Conservation (phyloP, 1,140 invertebrate species). For the Eumaeus atala region DNA sequence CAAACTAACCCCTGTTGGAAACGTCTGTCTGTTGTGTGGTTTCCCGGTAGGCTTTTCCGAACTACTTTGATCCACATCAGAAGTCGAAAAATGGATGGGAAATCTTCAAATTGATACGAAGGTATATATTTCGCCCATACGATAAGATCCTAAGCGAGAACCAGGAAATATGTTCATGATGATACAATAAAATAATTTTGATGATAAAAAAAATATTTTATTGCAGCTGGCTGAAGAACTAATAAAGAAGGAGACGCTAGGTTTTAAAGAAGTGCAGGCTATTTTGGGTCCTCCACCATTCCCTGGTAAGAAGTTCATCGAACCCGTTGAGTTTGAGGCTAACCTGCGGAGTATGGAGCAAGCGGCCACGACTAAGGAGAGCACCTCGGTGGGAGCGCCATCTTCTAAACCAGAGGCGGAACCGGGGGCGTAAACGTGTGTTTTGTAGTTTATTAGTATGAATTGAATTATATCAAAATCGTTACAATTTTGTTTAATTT, state of each 20-base stretch:
- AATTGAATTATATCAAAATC: slow-evolving; percentile 18
- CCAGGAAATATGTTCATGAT: no score
- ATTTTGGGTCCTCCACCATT: slow-evolving; percentile 93
- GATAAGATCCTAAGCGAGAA: no score
- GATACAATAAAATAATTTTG: slow-evolving; percentile 1
- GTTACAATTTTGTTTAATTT: slow-evolving; percentile 5
- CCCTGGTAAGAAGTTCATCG: slow-evolving; percentile 83
- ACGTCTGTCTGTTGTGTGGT: no score
- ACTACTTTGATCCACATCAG: no score
- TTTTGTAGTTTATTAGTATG: slow-evolving; percentile 18
- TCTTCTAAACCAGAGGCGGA: slow-evolving; percentile 41
- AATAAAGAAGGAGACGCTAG: slow-evolving; percentile 92
- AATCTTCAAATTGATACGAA: no score
- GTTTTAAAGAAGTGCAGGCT: slow-evolving; percentile 90
- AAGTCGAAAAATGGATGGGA: no score
- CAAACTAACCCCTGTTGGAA: no score
- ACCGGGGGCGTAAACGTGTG: slow-evolving; percentile 16
- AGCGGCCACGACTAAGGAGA: slow-evolving; percentile 30
- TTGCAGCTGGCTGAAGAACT: slow-evolving; percentile 89
- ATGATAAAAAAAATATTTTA: slow-evolving; percentile 22
- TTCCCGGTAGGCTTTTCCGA: no score
- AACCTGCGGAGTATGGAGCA: slow-evolving; percentile 67
- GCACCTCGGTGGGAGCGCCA: slow-evolving; percentile 31
- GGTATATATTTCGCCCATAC: no score
- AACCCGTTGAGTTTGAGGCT: slow-evolving; percentile 86